Evolutionary conservation across 2,797 vertebrate species (phyloP).

Genomic region (Etheostoma perlongum): DNA sequence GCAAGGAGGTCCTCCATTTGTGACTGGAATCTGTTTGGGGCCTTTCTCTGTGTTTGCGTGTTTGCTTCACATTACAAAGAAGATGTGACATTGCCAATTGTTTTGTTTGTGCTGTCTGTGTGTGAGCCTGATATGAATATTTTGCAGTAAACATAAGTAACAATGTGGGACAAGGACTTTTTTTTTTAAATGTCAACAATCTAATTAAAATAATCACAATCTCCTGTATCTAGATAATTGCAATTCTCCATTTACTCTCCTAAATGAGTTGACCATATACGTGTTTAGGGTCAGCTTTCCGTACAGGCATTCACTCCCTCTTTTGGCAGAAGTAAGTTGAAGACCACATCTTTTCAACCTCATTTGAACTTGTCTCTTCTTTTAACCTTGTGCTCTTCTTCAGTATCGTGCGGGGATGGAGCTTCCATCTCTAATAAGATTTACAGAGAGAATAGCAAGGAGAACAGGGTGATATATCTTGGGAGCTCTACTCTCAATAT

Average conservation of each 20-base stretch:
- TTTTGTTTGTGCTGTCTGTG: neutral
- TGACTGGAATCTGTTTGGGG: neutral
- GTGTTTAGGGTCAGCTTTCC: neutral
- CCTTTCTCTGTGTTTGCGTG: neutral
- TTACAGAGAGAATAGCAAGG: constrained; percentile 71
- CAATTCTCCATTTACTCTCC: neutral
- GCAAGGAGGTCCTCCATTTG: neutral
- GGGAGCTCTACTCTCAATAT: constrained; percentile 89
- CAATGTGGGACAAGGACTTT: neutral
- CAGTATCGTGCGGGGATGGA: constrained; percentile 34
- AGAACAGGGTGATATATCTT: constrained; percentile 77
- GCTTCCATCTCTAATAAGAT: constrained; percentile 74
- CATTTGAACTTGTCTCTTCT: constrained; percentile 53
- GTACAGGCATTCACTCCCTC: neutral
- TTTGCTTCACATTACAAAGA: neutral
- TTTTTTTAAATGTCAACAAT: too few relatives aligned
- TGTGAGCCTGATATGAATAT: neutral
- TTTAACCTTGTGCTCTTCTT: constrained; percentile 68
- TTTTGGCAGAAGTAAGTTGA: constrained; percentile 24
- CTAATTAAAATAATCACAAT: neutral
- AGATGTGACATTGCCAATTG: neutral
- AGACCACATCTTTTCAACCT: constrained; percentile 45
- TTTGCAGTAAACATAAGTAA: neutral
- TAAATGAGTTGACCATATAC: neutral
- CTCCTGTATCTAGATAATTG: neutral